Conservation (phyloP, 2,797 vertebrate species). For the Mus caroli region DNA sequence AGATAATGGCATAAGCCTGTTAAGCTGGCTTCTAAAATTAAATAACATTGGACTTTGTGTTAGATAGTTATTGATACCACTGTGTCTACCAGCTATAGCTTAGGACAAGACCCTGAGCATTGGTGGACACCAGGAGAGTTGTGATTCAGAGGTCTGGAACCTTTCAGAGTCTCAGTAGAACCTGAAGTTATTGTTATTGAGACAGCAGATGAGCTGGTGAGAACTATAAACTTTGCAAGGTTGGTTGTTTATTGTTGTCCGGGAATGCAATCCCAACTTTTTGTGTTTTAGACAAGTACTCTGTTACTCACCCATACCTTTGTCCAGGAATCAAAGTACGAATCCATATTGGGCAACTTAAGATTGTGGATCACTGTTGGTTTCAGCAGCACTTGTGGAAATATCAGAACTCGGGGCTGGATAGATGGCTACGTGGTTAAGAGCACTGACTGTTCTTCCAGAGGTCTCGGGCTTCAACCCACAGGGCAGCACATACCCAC, state of each 20-base stretch:
- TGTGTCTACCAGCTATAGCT: background rate
- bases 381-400: background rate
- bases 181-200: background rate
- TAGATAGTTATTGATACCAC: background rate
- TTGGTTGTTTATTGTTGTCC: background rate
- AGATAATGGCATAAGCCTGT: background rate
- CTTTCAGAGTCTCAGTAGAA: background rate
- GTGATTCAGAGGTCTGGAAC: background rate
- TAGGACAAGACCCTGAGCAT: background rate
- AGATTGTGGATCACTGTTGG: background rate
- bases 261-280: background rate
- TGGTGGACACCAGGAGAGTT: background rate
- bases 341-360: background rate
- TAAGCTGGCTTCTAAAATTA: background rate
- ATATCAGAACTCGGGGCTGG: background rate
- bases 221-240: background rate
- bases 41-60: fast-evolving
- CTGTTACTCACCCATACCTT: no score
- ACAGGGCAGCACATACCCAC: no score
- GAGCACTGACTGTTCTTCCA: background rate
- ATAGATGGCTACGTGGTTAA: background rate
- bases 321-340: slow-evolving; percentile 26
- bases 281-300: background rate
- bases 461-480: background rate
- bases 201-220: background rate